phyloP scores from a whole-genome alignment of 2,888 invertebrate species.

The Nemotelus nigrinus region DNA sequence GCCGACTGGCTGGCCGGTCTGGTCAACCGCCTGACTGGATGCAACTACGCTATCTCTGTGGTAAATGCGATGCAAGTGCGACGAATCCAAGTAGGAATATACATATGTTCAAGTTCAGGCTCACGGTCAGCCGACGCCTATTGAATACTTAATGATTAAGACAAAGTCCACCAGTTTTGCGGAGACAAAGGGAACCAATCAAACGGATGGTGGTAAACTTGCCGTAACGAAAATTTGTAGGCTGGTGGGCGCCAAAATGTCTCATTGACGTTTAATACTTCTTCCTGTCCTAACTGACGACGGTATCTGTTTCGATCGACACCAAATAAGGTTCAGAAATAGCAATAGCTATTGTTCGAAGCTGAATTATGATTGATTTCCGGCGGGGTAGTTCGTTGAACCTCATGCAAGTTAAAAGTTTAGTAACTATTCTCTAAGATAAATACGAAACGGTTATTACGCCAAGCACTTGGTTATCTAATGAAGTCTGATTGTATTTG shows the following conservation, averaged over 20 bases:
- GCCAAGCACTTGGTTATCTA: no score
- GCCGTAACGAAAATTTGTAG: not conserved
- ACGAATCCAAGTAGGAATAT: no score
- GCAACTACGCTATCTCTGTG: no score
- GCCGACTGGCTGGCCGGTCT: no score
- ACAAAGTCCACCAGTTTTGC: not conserved
- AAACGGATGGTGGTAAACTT: not conserved
- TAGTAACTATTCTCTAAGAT: no score
- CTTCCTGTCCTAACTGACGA: conserved; percentile 27
- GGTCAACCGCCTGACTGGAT: no score
- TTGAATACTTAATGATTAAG: conserved; percentile 32
- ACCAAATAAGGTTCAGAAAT: conserved; percentile 8
- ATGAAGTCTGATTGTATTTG: no score
- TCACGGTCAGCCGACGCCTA: conserved; percentile 31
- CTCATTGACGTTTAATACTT: conserved; percentile 38
- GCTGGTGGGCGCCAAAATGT: conserved; percentile 37
- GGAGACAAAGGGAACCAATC: not conserved
- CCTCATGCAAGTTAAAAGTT: not conserved
- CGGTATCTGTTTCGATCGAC: conserved; percentile 1
- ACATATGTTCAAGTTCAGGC: conserved; percentile 36
- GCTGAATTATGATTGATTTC: conserved; percentile 6
- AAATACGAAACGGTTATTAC: no score
- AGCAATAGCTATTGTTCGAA: conserved; percentile 9
- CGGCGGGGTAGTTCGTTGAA: conserved; percentile 15
- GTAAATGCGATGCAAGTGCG: no score